phyloP scores from a whole-genome alignment of 1,140 invertebrate genomes.

The Lepidotrigona ventralis region DNA sequence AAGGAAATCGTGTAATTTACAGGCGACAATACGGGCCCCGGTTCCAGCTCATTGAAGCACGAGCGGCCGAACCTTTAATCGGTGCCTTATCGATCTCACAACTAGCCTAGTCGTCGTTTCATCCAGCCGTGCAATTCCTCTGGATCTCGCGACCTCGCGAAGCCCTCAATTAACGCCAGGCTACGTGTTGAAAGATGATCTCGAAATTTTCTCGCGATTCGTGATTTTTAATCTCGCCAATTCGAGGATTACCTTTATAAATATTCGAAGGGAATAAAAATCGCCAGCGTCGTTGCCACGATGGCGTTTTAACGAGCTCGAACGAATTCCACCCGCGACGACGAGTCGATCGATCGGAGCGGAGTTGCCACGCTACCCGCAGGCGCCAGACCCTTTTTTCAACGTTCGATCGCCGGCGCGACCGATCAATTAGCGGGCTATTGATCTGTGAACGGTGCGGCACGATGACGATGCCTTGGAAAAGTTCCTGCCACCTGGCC shows the following conservation, averaged over 20 bases:
- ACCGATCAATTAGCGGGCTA: conserved; percentile 64
- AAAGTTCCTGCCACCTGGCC: conserved; percentile 71
- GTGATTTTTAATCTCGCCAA: too few species aligned
- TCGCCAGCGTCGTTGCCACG: conserved; percentile 22
- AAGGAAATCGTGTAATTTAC: conserved; percentile 67
- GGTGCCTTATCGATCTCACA: conserved; percentile 52
- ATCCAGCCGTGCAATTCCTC: conserved; percentile 22
- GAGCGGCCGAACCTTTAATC: conserved; percentile 58
- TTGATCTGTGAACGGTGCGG: conserved; percentile 55
- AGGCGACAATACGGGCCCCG: conserved; percentile 54
- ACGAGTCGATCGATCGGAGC: conserved; percentile 29
- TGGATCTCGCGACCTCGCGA: conserved; percentile 18
- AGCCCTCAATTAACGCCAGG: not conserved
- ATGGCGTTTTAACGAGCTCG: conserved; percentile 48
- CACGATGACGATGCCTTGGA: conserved; percentile 54
- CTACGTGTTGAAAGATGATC: conserved; percentile 10
- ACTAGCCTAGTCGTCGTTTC: not conserved
- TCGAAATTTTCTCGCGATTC: not conserved
- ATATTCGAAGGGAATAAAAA: conserved; percentile 14
- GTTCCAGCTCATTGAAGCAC: conserved; percentile 64
- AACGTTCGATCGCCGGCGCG: conserved; percentile 47
- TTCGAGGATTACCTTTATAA: not conserved
- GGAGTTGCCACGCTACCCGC: conserved; percentile 30
- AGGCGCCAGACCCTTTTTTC: conserved; percentile 55
- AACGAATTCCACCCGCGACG: conserved; percentile 42